Percentiles rank a stretch among this genome's conserved stretches.
These are phyloP conservation scores for Carcharodon carcharias DNA, from an alignment of 2,797 vertebrate species.

Conservation along the genomic window DNA sequence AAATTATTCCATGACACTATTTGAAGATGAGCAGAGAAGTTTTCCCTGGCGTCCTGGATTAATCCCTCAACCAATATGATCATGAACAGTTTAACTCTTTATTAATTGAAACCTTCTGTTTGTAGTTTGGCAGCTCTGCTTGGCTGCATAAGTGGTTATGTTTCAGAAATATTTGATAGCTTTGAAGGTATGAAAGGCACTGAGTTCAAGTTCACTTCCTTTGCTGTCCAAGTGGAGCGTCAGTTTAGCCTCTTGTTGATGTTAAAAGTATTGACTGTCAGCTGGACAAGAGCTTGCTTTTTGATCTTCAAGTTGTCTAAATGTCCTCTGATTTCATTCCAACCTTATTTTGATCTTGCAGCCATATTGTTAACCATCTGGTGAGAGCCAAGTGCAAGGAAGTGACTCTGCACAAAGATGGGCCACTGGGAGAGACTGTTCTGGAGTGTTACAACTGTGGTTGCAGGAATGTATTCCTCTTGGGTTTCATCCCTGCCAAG, in stretches of 20 bases:
- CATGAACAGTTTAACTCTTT: background rate
- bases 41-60: background rate
- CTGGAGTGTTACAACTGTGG: conserved; percentile 96
- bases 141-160: background rate
- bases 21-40: background rate
- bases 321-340: conserved; percentile 39
- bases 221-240: background rate
- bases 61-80: background rate
- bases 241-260: background rate
- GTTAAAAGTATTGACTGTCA: background rate
- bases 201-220: no score
- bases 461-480: conserved; percentile 90
- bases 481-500: conserved; percentile 95
- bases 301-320: background rate
- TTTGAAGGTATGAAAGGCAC: no score
- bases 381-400: conserved; percentile 98
- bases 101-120: background rate
- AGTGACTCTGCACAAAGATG: conserved; percentile 94
- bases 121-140: background rate
- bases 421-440: conserved; percentile 89
- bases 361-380: conserved; percentile 97
- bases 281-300: background rate
- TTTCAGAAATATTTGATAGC: background rate
- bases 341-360: conserved; percentile 46
- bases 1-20: background rate